phyloP scores from a whole-genome alignment of 2,797 vertebrate species.

The Sebastes cheni region DNA sequence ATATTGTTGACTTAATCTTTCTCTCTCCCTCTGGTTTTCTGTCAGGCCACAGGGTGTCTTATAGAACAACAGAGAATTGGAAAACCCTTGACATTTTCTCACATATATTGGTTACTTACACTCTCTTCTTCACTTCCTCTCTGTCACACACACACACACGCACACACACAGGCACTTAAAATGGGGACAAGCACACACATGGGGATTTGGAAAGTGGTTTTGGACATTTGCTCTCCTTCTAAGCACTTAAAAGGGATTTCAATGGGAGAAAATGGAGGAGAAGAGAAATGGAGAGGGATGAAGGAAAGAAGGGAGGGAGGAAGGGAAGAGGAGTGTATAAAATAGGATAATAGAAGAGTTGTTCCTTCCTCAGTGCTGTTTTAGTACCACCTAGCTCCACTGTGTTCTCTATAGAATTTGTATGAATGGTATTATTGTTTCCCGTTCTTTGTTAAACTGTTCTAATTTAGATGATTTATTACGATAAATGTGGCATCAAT shows the following conservation, averaged over 20 bases:
- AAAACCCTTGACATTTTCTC: slow-evolving; percentile 59
- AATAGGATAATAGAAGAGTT: slow-evolving; percentile 51
- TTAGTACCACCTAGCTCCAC: slow-evolving; percentile 12
- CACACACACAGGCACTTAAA: slow-evolving; percentile 50
- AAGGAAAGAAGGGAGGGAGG: slow-evolving; percentile 4
- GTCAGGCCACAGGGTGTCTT: slow-evolving; percentile 1
- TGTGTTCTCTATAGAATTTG: slow-evolving; percentile 19
- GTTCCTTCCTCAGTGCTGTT: slow-evolving; percentile 26
- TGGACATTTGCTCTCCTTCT: slow-evolving; percentile 68
- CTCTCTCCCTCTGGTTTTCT: neutral
- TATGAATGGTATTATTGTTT: slow-evolving; percentile 13
- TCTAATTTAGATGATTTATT: slow-evolving; percentile 8
- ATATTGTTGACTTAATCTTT: slow-evolving; percentile 55
- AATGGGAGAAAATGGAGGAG: slow-evolving; percentile 51
- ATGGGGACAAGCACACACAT: slow-evolving; percentile 68
- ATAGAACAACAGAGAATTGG: slow-evolving; percentile 25
- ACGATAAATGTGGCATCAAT: neutral
- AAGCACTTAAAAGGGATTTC: slow-evolving; percentile 69
- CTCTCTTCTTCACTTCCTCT: slow-evolving; percentile 19
- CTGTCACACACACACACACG: neutral
- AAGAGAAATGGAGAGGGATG: slow-evolving; percentile 43
- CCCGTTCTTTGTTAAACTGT: neutral
- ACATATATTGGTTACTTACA: slow-evolving; percentile 57
- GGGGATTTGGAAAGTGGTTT: slow-evolving; percentile 70
- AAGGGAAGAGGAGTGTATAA: slow-evolving; percentile 24